Base-by-base conservation (phyloP, 2,797 vertebrate species). In the Philypnodon macrostomus region DNA sequence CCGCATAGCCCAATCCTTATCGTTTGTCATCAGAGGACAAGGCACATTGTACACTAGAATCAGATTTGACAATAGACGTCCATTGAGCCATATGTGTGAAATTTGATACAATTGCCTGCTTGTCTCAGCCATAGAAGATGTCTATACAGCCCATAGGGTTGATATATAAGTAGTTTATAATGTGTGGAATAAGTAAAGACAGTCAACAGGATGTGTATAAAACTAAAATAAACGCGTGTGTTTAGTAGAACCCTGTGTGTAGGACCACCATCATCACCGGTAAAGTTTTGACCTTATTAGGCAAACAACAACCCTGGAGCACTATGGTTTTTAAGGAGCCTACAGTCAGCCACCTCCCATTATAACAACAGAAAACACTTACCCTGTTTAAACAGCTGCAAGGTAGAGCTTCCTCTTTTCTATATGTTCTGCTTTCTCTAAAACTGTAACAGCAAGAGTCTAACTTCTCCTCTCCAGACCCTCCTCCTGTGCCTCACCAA, bases 401-500 rank as follows among this genome's bases (percentile, higher is more conserved):
- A 5, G 39, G 45, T 47, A 42, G 58, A 23, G 53, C 46, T 58
- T 44, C 46, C 35, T 36, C 50, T 58, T 24, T 61, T 75, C 26
- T 64, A 71, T 67, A 69, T 68, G 54, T 60, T 67, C 65, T 55
- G 33, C 56, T 59, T 63, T 61, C 56, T 58, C 51, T 56, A 67
- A 68, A 51, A 53, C 39, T 17, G 15, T 30, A 9, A 62, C 58
- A 77, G 71, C 73, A 65, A 69, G 56, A 72, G 49, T 42, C 68
- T 80, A 73, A 84, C 72, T 82, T 81, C 67, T 81, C 66, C 71
- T 66, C 77, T 75, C 59, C 70, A 77, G 75, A 80, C 78, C 86
- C 89, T 88, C 87, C 89, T 85, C 80, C 73, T 83, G 61, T 81
- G 77, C 60, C 65, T 44, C 77, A 85, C 81, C 66, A 84, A 81